Evolutionary conservation across 2,113 vertebrate genomes (phyloP).

Genomic region (Arizona elegans): DNA sequence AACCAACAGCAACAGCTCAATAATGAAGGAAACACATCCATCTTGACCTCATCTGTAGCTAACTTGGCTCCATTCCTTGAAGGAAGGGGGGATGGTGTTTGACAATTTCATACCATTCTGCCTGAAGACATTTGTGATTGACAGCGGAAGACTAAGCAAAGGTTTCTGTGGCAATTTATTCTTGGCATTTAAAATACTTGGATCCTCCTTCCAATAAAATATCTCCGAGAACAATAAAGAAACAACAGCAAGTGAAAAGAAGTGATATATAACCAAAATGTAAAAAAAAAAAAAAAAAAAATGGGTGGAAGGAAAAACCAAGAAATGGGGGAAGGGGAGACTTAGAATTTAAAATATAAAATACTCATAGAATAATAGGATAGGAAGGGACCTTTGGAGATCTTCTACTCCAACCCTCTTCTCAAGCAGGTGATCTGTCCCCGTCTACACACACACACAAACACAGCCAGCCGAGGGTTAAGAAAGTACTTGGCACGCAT

Average conservation of each 20-base stretch:
- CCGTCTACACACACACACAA: no score
- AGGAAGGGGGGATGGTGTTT: not conserved
- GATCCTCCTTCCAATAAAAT: not conserved
- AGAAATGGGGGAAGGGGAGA: not conserved
- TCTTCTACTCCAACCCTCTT: not conserved
- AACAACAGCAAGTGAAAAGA: not conserved
- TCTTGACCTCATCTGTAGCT: not conserved
- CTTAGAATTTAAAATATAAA: not conserved
- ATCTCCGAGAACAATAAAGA: not conserved
- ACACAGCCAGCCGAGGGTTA: no score
- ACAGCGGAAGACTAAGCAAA: not conserved
- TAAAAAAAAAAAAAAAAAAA: not conserved
- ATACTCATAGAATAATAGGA: not conserved
- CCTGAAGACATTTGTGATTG: not conserved
- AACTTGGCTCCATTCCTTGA: not conserved
- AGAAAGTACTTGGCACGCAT: no score
- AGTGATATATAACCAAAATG: not conserved
- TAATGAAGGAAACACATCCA: not conserved
- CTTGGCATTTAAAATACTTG: not conserved
- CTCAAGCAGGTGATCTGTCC: not conserved
- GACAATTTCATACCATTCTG: not conserved
- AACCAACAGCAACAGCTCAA: not conserved
- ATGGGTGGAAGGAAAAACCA: not conserved
- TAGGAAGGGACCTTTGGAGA: not conserved
- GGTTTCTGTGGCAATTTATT: not conserved